Evolutionary conservation across 2,113 vertebrate species (phyloP).

Genomic region (Cephalopterus ornatus): DNA sequence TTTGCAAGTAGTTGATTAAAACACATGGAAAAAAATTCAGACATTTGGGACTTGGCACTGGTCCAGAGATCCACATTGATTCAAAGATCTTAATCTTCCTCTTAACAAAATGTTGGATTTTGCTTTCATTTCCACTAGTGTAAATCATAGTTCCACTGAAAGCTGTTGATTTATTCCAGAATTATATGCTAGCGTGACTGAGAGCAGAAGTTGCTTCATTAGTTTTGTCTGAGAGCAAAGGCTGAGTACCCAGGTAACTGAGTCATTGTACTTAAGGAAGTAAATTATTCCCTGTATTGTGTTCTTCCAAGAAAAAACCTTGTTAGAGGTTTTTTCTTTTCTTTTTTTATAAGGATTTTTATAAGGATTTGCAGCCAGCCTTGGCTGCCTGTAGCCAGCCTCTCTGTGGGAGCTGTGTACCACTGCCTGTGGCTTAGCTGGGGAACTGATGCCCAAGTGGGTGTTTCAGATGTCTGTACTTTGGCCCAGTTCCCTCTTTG

Average conservation of each 20-base stretch:
- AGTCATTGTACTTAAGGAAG: background rate
- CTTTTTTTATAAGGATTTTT: background rate
- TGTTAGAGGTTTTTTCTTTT: background rate
- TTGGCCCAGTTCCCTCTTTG: background rate
- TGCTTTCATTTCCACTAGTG: background rate
- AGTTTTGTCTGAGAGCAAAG: background rate
- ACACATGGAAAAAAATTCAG: background rate
- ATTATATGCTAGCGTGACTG: fast-evolving
- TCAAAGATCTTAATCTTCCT: background rate
- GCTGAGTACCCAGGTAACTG: background rate
- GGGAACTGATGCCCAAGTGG: background rate
- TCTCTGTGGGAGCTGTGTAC: background rate
- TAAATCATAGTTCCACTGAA: background rate
- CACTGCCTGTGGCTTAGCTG: background rate
- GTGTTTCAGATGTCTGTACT: background rate
- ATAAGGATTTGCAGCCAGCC: background rate
- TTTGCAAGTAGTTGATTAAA: background rate
- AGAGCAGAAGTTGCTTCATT: background rate
- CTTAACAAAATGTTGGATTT: background rate
- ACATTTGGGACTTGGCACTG: background rate
- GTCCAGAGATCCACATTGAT: background rate
- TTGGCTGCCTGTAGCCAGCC: background rate
- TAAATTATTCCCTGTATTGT: background rate
- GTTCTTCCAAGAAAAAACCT: background rate
- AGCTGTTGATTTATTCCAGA: background rate